Conservation (phyloP, 2,113 vertebrate species). For the Illadopsis cleaveri region DNA sequence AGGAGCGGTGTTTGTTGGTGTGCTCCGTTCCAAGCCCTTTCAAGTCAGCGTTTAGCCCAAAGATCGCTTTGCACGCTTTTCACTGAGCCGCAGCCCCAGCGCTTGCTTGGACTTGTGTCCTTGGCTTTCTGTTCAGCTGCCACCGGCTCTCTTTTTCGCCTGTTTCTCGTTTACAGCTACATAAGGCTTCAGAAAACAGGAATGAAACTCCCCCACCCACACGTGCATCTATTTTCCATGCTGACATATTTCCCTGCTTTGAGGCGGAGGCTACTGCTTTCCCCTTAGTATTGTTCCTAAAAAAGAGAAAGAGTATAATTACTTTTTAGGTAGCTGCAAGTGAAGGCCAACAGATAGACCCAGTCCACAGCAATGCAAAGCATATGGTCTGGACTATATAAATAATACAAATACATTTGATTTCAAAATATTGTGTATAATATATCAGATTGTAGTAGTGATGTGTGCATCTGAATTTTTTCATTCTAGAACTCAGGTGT, state of each 20-base stretch:
- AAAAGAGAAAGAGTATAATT: background rate
- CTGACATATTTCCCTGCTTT: conserved; percentile 7
- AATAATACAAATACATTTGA: background rate
- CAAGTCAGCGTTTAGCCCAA: background rate
- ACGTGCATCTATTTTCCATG: background rate
- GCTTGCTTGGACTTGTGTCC: background rate
- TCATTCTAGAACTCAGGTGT: background rate
- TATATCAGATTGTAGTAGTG: accelerated
- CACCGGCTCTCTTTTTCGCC: background rate
- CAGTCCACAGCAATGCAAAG: background rate
- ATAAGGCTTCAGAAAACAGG: background rate
- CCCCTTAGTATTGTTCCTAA: background rate
- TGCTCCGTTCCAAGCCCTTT: background rate
- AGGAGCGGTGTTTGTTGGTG: background rate
- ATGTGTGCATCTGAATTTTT: background rate
- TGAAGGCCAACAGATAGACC: background rate
- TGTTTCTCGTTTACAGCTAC: background rate
- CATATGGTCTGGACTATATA: background rate
- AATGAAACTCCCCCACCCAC: conserved; percentile 25
- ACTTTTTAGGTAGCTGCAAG: background rate
- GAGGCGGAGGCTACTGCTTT: background rate
- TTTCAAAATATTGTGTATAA: background rate
- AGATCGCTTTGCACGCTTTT: background rate
- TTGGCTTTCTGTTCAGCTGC: background rate
- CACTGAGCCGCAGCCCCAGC: background rate